Evolutionary conservation across 2,888 invertebrate genomes (phyloP).

Genomic region (Agriopis leucophaearia): DNA sequence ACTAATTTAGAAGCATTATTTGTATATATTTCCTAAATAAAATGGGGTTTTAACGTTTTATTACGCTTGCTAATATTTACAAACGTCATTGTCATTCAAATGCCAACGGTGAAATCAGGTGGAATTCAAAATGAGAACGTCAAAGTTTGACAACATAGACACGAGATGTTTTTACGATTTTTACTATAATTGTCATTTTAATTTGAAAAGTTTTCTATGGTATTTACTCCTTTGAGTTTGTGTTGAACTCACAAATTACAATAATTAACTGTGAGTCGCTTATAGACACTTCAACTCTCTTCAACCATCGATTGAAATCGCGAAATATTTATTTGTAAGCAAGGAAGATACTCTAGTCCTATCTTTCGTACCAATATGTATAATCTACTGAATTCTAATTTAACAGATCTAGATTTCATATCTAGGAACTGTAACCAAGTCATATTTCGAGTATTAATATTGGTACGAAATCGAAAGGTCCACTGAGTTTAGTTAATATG

Average conservation of each 20-base stretch:
- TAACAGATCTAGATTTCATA: no score
- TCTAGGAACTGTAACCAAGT: not conserved
- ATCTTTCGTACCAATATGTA: no score
- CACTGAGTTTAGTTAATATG: conserved; percentile 1
- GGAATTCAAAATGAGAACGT: conserved; percentile 34
- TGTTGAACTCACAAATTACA: no score
- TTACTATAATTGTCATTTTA: not conserved
- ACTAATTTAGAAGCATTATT: conserved; percentile 73
- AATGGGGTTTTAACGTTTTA: conserved; percentile 32
- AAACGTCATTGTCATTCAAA: conserved; percentile 41
- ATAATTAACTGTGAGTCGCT: no score
- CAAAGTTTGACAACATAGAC: not conserved
- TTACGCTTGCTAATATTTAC: conserved; percentile 33
- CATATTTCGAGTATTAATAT: not conserved
- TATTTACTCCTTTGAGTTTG: not conserved
- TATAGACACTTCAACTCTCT: no score
- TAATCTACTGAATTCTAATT: not conserved
- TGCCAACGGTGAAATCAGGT: conserved; percentile 9
- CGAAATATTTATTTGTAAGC: no score
- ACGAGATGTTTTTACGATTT: not conserved
- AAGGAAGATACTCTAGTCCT: no score
- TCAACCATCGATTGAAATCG: no score
- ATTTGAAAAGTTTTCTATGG: not conserved
- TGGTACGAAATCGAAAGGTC: not conserved
- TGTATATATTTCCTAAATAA: conserved; percentile 51